Base-by-base conservation (phyloP, 2,888 invertebrate genomes). In the Thymelicus acteon region DNA sequence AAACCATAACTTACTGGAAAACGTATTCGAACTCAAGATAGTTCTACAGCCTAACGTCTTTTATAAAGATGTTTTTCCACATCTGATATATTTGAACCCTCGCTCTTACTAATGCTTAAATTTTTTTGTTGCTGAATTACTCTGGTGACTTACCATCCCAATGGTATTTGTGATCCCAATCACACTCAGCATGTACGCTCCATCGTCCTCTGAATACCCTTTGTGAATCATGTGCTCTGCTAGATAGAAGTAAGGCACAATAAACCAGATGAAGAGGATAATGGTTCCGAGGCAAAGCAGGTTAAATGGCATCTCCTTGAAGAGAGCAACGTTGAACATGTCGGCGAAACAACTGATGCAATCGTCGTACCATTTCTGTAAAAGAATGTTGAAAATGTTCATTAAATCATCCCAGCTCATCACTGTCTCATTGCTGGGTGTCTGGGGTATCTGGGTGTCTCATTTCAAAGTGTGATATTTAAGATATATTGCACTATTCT, bases 221-320 rank as follows among this genome's bases (percentile, higher is more conserved):
- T 95, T 94, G 0, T 89, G 85, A 48, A 95, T 95, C 92, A 98
- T 96, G 85, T 97, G 96, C 81, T 98, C 98, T 68, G 97, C 97
- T 74, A 98, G 94, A 89, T 98, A 99, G 86, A 99, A 97, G 91
- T 99, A 99, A 13, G 98, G 98, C 72, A 99, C 97, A 82, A 99
- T 98, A 89, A 97, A 97, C 97, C 98, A 98, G 80, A 97, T 96
- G 90, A 98, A 99, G 66, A 99, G 95, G 67, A 98, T 94, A 78
- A 98, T 96, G 76, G 98, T 98, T 67, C 98, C 97, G 15, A 98
- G 83, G 70, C 97, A 97, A 83, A 98, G 95, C 60, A 97, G 94
- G 75, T 97, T 94, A 88, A 97, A 98, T 77, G 97, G 97, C 71
- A 95, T 89, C 83, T 96, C 96, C 83, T 96, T 93, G 85, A 98